Evolutionary conservation across 2,888 invertebrate species (phyloP), one percentile per base, ranked within the genome.

Genomic region (Morpho deidamia): DNA sequence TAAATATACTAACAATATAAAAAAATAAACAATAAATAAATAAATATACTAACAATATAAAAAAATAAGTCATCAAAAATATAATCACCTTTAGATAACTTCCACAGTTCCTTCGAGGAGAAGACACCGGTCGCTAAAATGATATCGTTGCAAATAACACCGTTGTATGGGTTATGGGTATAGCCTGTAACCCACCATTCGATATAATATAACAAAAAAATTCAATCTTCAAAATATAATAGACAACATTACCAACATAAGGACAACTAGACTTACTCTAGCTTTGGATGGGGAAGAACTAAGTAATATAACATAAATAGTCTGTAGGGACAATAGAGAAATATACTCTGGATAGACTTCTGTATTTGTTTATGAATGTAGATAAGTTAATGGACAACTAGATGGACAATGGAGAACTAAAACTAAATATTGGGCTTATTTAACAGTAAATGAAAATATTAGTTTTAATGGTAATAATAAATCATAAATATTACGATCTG

Each of bases 101-200:
- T 96, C 96, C 98, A 97, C 89, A 99, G 94, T 93, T 99, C 99
- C 93, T 97, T 97, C 78, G 99, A 99, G 76, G 98, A 98, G 94
- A 99, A 99, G 88, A 99, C 99, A 84, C 99, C 99, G 77, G 99
- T 99, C 81, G 99, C 99, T 93, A 98, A 94, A 91, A 99, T 99
- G 90, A 98, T 98, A 93, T 99, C 98, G 93, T 98, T 98, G 93
- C 97, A 97, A 90, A 98, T 96, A 86, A 98, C 97, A 84, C 97
- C 97, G 91, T 98, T 98, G 93, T 98, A 98, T 81, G 97, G 97
- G 93, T 98, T 98, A 93, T 97, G 96, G 80, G 94, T 93, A 91
- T 94, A 94, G 88, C 94, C 94, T 94, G 92, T 83, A 91, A 88
- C 74, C 78, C 79, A 78, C 69, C 73, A 76, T 74, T 76, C 74